Conservation (phyloP, 2,113 vertebrate genomes). For the Mastomys natalensis region DNA sequence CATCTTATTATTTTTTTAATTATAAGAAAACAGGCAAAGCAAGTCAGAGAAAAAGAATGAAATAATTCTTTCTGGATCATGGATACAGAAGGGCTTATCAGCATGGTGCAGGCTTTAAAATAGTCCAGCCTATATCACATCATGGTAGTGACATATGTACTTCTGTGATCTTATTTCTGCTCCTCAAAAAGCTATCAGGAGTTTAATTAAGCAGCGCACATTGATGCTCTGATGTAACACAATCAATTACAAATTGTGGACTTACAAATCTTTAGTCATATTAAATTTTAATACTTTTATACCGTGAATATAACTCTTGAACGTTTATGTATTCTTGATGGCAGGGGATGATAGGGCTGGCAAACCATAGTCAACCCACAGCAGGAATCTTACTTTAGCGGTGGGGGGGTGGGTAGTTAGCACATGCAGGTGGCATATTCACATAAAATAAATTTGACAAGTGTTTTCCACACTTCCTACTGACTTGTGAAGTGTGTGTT, state of each 20-base stretch:
- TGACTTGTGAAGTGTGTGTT: neutral
- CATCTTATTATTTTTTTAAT: neutral
- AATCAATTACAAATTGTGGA: too few species aligned
- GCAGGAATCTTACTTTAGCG: neutral
- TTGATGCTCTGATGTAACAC: neutral
- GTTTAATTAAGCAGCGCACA: rapidly evolving
- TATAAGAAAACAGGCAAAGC: neutral
- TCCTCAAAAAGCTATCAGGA: neutral
- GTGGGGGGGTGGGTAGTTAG: rapidly evolving
- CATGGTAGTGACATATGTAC: rapidly evolving
- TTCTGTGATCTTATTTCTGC: rapidly evolving
- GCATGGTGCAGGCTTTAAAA: too few species aligned
- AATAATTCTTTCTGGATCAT: neutral
- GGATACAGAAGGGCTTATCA: rapidly evolving
- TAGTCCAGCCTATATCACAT: neutral
- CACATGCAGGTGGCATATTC: neutral
- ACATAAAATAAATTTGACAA: neutral
- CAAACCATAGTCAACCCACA: neutral
- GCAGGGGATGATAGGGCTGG: neutral
- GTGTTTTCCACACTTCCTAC: neutral
- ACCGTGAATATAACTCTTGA: neutral
- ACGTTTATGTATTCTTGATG: neutral
- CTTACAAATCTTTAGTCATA: neutral
- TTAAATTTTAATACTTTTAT: neutral
- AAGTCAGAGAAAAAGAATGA: neutral